Evolutionary conservation across 2,888 invertebrate genomes (phyloP), one percentile per base, ranked within the genome.

Genomic region (Cryptophagus acutangulus): DNA sequence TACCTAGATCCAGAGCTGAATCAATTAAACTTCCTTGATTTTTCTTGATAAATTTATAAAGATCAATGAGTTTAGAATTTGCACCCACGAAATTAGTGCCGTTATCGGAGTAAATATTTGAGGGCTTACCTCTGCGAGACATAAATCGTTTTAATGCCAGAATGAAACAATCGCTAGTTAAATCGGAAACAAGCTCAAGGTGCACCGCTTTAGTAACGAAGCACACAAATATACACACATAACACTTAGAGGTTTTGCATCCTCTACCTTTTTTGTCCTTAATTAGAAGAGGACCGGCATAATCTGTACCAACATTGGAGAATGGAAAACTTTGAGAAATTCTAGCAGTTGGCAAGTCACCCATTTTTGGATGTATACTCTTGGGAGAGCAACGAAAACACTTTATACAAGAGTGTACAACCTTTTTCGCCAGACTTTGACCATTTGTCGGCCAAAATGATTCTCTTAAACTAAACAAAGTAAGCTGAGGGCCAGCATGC

Each of bases 401-500:
- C n/a, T 10, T 33, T 4, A 30, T 20, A 30, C 45, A 45, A 8
- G 30, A 31, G 14, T 25, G 25, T 14, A 37, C 18, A 4, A 41
- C 17, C n/a, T 20, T 28, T 36, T 43, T 43, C 2, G 33, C 17
- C 12, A 13, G 8, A 10, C 41, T 8, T 33, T 29, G 28, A 15
- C 40, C 36, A 36, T 40, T 33, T 1, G 57, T 40, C 1, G 49
- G 45, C 57, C 59, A 59, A 43, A 40, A 57, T 40, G 38, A 29
- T 28, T 48, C 40, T 17, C 50, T 37, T 10, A 51, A 26, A 10
- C 9, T 18, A 12, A 18, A 12, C 13, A 52, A 18, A 18, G 46
- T 29, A 25, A 39, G 14, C 33, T 53, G 49, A n/a, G 47, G 14
- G 5, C 48, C 51, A 17, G 48, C 46, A 43, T 57, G 54, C 9